Conservation (phyloP, 2,888 invertebrate genomes). For the Dasysyrphus tricinctus region DNA sequence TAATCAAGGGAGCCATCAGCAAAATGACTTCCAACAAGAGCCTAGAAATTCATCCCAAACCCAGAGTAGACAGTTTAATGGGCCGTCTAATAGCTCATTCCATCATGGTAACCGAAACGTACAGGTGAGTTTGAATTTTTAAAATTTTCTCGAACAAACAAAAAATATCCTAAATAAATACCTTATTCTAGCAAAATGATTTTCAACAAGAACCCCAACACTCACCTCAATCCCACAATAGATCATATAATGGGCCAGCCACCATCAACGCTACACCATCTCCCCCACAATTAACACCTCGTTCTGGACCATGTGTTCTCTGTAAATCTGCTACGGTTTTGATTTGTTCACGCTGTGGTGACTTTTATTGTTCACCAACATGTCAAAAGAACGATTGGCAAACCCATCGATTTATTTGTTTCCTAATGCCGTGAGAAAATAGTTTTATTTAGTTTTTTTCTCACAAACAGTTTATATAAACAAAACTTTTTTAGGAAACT, state of each 20-base stretch:
- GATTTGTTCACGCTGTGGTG: slow-evolving; percentile 77
- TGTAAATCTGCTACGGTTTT: slow-evolving; percentile 72
- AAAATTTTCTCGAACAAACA: neutral
- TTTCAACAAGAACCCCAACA: neutral
- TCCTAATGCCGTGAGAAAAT: slow-evolving; percentile 77
- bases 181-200: slow-evolving; percentile 9
- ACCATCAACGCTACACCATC: neutral
- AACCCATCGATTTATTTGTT: slow-evolving; percentile 78
- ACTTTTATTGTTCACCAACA: slow-evolving; percentile 77
- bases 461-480: neutral
- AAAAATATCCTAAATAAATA: neutral
- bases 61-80: neutral
- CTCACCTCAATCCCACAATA: neutral
- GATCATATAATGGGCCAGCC: neutral
- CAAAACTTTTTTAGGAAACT: neutral
- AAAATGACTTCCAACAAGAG: slow-evolving; percentile 13
- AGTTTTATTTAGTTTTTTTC: neutral
- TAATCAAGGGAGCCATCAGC: slow-evolving; percentile 10
- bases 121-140: neutral
- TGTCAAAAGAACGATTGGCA: slow-evolving; percentile 78
- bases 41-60: neutral
- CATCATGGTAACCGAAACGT: slow-evolving; percentile 9
- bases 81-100: neutral
- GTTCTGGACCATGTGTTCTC: slow-evolving; percentile 65
- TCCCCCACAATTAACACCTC: neutral